Conservation (phyloP, 2,888 invertebrate genomes). For the Stenoptilia bipunctidactyla region DNA sequence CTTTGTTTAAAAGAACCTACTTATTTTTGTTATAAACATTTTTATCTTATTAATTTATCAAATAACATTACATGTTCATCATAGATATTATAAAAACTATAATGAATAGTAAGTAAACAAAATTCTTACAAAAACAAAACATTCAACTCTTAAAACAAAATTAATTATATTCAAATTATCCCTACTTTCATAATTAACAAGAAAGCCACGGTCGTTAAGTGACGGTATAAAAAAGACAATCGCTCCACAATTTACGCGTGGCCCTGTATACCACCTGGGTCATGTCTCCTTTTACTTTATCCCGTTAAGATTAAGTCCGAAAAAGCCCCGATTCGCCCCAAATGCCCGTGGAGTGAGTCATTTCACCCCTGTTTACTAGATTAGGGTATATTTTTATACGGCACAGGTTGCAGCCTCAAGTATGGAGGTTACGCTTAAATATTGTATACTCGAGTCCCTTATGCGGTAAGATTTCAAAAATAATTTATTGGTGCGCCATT, state of each 20-base stretch:
- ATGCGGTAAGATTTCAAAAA: too few species aligned
- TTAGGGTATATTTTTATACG: constrained; percentile 66
- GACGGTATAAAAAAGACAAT: constrained; percentile 47
- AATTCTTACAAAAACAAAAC: too few species aligned
- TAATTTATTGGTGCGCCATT: too few species aligned
- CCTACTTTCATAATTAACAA: constrained; percentile 50
- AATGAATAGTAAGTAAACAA: too few species aligned
- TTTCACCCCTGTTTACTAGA: constrained; percentile 69
- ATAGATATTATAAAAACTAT: too few species aligned
- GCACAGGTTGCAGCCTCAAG: constrained; percentile 37
- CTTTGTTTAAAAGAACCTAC: too few species aligned
- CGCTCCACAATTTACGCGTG: constrained; percentile 49
- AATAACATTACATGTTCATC: too few species aligned
- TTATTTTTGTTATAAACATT: too few species aligned
- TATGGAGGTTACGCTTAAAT: too few species aligned
- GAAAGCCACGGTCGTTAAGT: constrained; percentile 27
- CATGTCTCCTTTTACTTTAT: constrained; percentile 69
- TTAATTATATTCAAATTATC: constrained; percentile 38
- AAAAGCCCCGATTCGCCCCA: constrained; percentile 46
- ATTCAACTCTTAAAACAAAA: too few species aligned
- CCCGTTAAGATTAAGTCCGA: constrained; percentile 67
- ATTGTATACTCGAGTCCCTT: too few species aligned
- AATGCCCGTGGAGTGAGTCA: constrained; percentile 65
- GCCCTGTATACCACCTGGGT: constrained; percentile 57
- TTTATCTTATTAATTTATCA: too few species aligned